Base-by-base conservation (phyloP, 2,888 invertebrate genomes). In the Pandemis cinnamomeana region DNA sequence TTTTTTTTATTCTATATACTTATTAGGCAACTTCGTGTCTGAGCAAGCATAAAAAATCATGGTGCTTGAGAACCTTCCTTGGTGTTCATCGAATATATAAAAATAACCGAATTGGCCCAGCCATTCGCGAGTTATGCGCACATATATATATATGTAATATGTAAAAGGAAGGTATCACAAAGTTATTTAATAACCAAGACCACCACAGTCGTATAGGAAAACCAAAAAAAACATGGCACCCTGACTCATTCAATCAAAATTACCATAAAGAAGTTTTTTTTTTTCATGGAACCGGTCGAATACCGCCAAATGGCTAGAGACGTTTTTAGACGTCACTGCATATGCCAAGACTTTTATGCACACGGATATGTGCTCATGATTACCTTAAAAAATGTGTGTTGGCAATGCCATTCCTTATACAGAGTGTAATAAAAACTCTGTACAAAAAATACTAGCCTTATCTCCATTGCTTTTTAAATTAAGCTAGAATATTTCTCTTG, bases 311-410 rank as follows among this genome's bases (percentile, higher is more conserved):
- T 66, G 13, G 11, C 63, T 20, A 2, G 10, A 46, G 61, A 53
- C 36, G 27, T 53, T 67, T 62, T 53, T 42, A 58, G 44, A 63
- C 48, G 44, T 70, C 72, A 66, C 55, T 42, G 72, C 67, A 36
- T 75, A 77, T 71, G 62, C 55, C 70, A 71, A 71, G 71, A 75
- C 67, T 55, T 71, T 75, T 75, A 61, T 67, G 20, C 69, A 73
- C 44, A 55, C 61, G 69, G 67, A 63, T 73, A 71, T 73, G 70
- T 73, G 41, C 13, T 68, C 67, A 70, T 48, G 64, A 66, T 44
- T 64, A 51, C 44, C 71, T 69, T 27, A 69, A 68, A 72, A 46
- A 72, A 68, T 67, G 8, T 69, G 58, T 7, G 44, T 27, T 42
- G 48, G 64, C 51, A 51, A 69, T 64, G 48, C 73, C 69, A 63